Conservation (phyloP, 2,113 vertebrate genomes). For the Tautogolabrus adspersus region DNA sequence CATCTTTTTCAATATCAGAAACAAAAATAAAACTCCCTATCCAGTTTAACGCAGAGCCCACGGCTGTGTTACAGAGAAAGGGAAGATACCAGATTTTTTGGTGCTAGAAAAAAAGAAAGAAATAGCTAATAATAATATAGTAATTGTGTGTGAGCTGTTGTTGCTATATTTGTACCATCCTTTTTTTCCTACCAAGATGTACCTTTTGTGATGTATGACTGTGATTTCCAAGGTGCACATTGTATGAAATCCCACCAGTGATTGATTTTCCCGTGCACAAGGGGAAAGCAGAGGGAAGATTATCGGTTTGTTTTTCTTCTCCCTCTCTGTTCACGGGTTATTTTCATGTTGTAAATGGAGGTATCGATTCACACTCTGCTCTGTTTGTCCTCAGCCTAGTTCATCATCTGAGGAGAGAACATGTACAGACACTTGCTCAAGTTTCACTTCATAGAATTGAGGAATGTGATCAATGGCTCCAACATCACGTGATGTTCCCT, state of each 20-base stretch:
- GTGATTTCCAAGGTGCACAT: slow-evolving; percentile 54
- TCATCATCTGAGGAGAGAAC: slow-evolving; percentile 51
- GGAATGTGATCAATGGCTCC: slow-evolving; percentile 41
- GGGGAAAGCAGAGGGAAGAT: slow-evolving; percentile 65
- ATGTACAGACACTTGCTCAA: slow-evolving; percentile 31
- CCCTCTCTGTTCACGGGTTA: slow-evolving; percentile 60
- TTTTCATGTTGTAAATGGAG: slow-evolving; percentile 77
- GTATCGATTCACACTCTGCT: slow-evolving; percentile 61
- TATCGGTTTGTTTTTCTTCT: slow-evolving; percentile 67
- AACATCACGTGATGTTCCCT: slow-evolving; percentile 5
- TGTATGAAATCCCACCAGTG: slow-evolving; percentile 46
- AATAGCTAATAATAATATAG: not conserved
- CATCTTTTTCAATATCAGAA: not conserved
- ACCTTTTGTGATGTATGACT: slow-evolving; percentile 49
- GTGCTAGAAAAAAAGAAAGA: not conserved
- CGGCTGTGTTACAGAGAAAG: not conserved
- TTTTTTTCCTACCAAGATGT: not conserved
- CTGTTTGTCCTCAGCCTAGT: slow-evolving; percentile 65
- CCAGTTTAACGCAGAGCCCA: not conserved
- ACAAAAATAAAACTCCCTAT: not conserved
- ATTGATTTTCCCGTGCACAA: slow-evolving; percentile 65
- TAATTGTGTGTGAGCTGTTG: not conserved
- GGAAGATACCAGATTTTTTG: not conserved
- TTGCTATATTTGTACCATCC: slow-evolving; percentile 27
- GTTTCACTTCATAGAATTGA: slow-evolving; percentile 37